Base-by-base conservation (phyloP, 2,113 vertebrate genomes). In the Lethenteron camtschaticum region DNA sequence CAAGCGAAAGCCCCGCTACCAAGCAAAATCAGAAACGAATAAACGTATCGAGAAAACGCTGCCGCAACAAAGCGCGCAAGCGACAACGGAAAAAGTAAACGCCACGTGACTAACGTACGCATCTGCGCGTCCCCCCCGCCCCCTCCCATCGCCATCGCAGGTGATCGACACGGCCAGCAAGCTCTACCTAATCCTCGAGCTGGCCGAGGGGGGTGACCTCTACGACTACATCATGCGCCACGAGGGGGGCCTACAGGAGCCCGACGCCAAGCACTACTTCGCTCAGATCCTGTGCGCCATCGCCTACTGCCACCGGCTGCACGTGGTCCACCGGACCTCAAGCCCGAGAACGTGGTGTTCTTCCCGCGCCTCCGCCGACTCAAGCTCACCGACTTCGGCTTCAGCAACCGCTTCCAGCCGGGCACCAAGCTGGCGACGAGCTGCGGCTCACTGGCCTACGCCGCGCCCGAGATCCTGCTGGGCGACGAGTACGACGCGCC, bases 321-420 rank as follows among this genome's bases (percentile, higher is more conserved):
- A 89, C 0, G 87, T 90, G 74, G 87, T 87, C 69, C 87, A 90
- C 76, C 82, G 87, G 87, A 90, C 80, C 81, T 90, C 75, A 90
- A 90, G 78, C 87, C 86, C 0, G 87, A 90, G 82, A 90, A 90
- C 1, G 86, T 90, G 73, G 85, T 89, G 58, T 87, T 90, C 80
- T 89, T 90, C 77, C 83, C 80, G 10, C 83, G 85, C 75, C 86
- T 86, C 69, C 85, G 85, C 1, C 77, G 85, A 1, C 86, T 89
- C 72, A 90, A 90, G 77, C 82, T 90, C 55, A 88, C 86, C 0
- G 87, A 90, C 78, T 90, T 90, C 0, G 87, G 87, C 24, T 89
- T 90, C 78, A 89, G 87, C 77, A 90, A 86, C 78, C 80, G 77
- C 70, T 90, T 88, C 78, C 82, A 90, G 56, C 87, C 87, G 0